Percentiles rank a stretch among this genome's conserved stretches.
These are phyloP conservation scores for Pica pica DNA, from an alignment of 2,113 vertebrate genomes.

Conservation along the genomic window DNA sequence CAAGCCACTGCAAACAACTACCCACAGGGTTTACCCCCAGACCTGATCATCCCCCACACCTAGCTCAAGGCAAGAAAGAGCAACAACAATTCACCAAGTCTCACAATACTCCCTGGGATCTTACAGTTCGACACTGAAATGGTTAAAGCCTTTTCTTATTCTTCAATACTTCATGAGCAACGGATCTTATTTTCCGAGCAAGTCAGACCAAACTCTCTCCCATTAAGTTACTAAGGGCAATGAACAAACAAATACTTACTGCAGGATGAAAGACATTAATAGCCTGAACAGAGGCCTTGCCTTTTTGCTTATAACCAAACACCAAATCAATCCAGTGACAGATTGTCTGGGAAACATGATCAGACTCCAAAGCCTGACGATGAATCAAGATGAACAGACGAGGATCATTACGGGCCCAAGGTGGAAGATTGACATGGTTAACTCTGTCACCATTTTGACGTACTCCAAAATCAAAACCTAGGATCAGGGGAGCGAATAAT, in stretches of 20 bases:
- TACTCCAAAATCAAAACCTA: conserved; percentile 97
- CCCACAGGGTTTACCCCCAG: background rate
- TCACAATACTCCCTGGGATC: background rate
- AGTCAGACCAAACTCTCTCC: background rate
- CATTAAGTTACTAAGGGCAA: background rate
- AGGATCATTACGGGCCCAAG: conserved; percentile 95
- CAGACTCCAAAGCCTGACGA: conserved; percentile 94
- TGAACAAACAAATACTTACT: conserved; percentile 72
- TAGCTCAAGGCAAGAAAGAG: background rate
- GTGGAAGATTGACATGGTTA: conserved; percentile 95
- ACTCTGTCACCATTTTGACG: conserved; percentile 96
- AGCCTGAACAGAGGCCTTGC: conserved; percentile 94
- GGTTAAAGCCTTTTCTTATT: background rate
- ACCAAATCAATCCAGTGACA: conserved; percentile 98
- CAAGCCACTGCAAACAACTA: background rate
- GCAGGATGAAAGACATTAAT: conserved; percentile 99
- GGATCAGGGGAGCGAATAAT: background rate
- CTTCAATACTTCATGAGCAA: background rate
- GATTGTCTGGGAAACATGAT: conserved; percentile 93
- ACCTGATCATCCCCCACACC: background rate
- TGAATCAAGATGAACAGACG: conserved; percentile 95
- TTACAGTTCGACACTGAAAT: background rate
- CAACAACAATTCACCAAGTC: background rate
- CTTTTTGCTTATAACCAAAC: conserved; percentile 97
- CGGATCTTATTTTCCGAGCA: background rate